Conservation (phyloP, 2,113 vertebrate genomes). For the Phrynosoma blainvillii region DNA sequence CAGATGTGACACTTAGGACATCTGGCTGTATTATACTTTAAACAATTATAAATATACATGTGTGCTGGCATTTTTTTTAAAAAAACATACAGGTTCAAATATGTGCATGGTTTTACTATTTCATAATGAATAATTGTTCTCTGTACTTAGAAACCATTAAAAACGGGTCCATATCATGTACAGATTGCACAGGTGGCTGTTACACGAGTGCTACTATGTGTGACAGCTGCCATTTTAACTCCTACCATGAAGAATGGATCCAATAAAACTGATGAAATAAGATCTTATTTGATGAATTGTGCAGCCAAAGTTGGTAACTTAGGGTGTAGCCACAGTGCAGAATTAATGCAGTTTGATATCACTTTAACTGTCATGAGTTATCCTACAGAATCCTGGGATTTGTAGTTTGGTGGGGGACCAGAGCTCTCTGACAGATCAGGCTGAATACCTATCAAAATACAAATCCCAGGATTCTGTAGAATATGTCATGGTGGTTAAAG, state of each 20-base stretch:
- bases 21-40: conserved; percentile 54
- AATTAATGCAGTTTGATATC: too few species aligned
- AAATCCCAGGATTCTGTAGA: too few species aligned
- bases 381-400: too few species aligned
- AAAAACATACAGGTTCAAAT: background rate
- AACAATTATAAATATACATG: conserved; percentile 19
- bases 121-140: background rate
- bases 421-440: too few species aligned
- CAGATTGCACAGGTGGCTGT: background rate
- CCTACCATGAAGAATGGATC: background rate
- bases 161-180: background rate
- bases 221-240: conserved; percentile 23
- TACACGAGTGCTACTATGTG: background rate
- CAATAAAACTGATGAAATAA: conserved; percentile 11
- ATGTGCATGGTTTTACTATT: background rate
- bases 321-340: too few species aligned
- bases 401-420: too few species aligned
- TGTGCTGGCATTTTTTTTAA: background rate
- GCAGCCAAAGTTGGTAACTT: background rate
- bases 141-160: background rate
- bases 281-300: background rate
- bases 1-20: conserved; percentile 44
- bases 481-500: too few species aligned
- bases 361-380: too few species aligned
- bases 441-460: too few species aligned